A percentile compares a stretch with the other conserved stretches of the same genome.
Evolutionary conservation across 2,113 vertebrate species (phyloP).

Genomic region (Hippoglossus stenolepis): DNA sequence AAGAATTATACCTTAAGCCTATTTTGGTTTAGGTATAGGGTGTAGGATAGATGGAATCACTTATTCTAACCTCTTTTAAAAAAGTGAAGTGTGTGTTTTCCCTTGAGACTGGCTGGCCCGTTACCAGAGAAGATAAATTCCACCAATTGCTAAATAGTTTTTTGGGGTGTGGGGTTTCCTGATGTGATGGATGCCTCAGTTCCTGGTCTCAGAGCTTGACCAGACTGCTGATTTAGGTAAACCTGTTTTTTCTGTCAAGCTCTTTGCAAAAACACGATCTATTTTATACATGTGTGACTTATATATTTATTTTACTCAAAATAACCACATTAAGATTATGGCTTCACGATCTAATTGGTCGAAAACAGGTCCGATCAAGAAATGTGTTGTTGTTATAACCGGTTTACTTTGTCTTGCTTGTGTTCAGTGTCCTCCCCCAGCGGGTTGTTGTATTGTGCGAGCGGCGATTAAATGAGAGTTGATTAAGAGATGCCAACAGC

Average conservation of each 20-base stretch:
- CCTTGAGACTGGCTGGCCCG: too few relatives aligned
- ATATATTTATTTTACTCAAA: neutral
- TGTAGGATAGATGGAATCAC: neutral
- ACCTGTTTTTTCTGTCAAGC: too few relatives aligned
- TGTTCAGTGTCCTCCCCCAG: neutral
- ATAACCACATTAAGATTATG: neutral
- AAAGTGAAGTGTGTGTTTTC: too few relatives aligned
- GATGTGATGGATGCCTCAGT: too few relatives aligned
- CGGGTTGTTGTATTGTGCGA: neutral
- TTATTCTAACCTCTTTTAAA: too few relatives aligned
- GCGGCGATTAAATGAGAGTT: conserved; percentile 33
- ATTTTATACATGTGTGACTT: too few relatives aligned
- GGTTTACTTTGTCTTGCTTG: neutral
- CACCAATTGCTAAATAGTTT: too few relatives aligned
- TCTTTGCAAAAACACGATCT: too few relatives aligned
- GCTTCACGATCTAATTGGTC: neutral
- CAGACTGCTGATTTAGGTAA: too few relatives aligned
- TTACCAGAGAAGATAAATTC: too few relatives aligned
- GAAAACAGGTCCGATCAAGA: neutral
- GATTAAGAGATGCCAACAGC: conserved; percentile 51
- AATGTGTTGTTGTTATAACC: neutral
- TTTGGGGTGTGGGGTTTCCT: too few relatives aligned
- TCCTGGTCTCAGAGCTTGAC: too few relatives aligned
- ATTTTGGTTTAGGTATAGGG: neutral
- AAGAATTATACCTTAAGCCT: neutral